Evolutionary conservation across 2,888 invertebrate species (phyloP).

Genomic region (Nebria salina): DNA sequence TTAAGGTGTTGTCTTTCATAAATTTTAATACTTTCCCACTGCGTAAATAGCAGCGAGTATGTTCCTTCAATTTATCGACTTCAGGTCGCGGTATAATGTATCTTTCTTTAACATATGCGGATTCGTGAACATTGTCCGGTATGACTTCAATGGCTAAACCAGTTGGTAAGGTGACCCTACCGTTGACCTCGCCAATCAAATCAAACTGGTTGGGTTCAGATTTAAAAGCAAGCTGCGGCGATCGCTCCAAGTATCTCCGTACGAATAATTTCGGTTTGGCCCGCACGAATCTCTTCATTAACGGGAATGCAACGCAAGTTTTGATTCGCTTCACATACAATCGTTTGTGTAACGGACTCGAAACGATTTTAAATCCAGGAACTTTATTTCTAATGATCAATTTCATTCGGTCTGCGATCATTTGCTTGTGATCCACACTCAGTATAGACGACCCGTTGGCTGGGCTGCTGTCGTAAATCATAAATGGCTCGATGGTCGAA

Average conservation of each 20-base stretch:
- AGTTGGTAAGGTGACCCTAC: slow-evolving; percentile 46
- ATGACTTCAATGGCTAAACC: slow-evolving; percentile 47
- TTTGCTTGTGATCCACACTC: not conserved
- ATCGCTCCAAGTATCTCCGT: slow-evolving; percentile 13
- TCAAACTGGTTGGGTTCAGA: slow-evolving; percentile 38
- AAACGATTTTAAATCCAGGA: slow-evolving; percentile 49
- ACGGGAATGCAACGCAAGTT: slow-evolving; percentile 45
- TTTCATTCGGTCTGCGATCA: slow-evolving; percentile 41
- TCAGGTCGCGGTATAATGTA: slow-evolving; percentile 47
- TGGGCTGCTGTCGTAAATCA: not conserved
- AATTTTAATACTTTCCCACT: slow-evolving; percentile 48
- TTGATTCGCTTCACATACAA: slow-evolving; percentile 49
- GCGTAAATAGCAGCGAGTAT: slow-evolving; percentile 47
- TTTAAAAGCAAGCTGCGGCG: slow-evolving; percentile 15
- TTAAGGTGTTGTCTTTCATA: slow-evolving; percentile 46
- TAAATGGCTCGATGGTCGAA: not conserved
- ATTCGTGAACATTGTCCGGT: slow-evolving; percentile 12
- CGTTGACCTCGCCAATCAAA: slow-evolving; percentile 33
- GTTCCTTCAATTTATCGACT: slow-evolving; percentile 41
- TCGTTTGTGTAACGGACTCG: slow-evolving; percentile 48
- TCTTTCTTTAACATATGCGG: slow-evolving; percentile 47
- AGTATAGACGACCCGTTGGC: not conserved
- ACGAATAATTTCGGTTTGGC: slow-evolving; percentile 40
- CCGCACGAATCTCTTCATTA: slow-evolving; percentile 45
- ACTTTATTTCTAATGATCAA: slow-evolving; percentile 37